Evolutionary conservation across 2,797 vertebrate genomes (phyloP).

Genomic region (Psittacula derbiana): DNA sequence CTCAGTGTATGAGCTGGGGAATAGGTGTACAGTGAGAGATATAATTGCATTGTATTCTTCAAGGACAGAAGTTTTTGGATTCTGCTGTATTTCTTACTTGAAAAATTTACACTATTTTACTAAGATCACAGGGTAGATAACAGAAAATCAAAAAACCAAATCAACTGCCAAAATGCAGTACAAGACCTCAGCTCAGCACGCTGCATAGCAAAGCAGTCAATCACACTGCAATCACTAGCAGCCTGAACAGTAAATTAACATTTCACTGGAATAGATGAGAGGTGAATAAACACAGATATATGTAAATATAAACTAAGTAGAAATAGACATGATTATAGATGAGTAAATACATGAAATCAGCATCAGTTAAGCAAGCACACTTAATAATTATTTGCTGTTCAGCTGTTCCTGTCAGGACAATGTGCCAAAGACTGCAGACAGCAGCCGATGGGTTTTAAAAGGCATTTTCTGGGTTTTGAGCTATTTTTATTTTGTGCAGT

Average conservation of each 20-base stretch:
- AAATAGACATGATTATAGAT: conserved; percentile 60
- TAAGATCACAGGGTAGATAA: conserved; percentile 59
- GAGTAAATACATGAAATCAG: conserved; percentile 64
- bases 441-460: neutral
- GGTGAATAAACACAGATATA: conserved; percentile 57
- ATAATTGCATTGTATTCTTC: conserved; percentile 49
- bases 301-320: conserved; percentile 65
- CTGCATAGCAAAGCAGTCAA: conserved; percentile 34
- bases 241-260: conserved; percentile 51
- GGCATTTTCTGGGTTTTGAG: neutral
- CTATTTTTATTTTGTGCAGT: neutral
- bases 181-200: conserved; percentile 9
- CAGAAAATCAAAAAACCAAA: conserved; percentile 58
- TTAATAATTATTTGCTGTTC: conserved; percentile 44
- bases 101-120: conserved; percentile 47
- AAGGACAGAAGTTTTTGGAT: conserved; percentile 41
- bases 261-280: conserved; percentile 45
- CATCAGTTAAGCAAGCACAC: conserved; percentile 51
- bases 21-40: neutral
- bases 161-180: conserved; percentile 32
- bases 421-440: neutral
- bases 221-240: conserved; percentile 40
- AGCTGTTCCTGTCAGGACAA: conserved; percentile 16
- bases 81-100: conserved; percentile 14
- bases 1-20: neutral